A percentile compares a stretch with the other conserved stretches of the same genome.
Evolutionary conservation across 2,797 vertebrate genomes (phyloP).

Genomic region (Falco cherrug): DNA sequence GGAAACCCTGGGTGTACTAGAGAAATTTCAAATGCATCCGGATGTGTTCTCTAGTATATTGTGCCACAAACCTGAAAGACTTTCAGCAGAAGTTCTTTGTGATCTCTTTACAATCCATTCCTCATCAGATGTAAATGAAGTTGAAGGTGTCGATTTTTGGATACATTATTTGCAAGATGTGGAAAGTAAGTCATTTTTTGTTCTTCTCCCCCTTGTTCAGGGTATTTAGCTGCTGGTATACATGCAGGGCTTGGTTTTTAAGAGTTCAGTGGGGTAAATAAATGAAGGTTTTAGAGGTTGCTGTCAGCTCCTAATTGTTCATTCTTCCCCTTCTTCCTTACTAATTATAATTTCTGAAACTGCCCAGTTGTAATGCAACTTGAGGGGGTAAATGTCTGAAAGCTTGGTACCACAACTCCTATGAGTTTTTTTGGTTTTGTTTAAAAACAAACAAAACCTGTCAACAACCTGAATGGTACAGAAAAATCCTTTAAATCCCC

Average conservation of each 20-base stretch:
- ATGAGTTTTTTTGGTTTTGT: not conserved
- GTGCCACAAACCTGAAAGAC: slow-evolving; percentile 76
- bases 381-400: not conserved
- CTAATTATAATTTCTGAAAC: not conserved
- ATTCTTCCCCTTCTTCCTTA: not conserved
- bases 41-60: slow-evolving; percentile 81
- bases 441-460: not conserved
- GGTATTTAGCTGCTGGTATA: not conserved
- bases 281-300: not conserved
- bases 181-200: slow-evolving; percentile 80
- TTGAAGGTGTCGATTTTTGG: slow-evolving; percentile 80
- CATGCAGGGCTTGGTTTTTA: not conserved
- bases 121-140: slow-evolving; percentile 74
- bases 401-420: not conserved
- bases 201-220: not conserved
- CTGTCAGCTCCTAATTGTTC: not conserved
- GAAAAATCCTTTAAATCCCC: not conserved
- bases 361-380: not conserved
- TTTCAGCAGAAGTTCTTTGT: slow-evolving; percentile 79
- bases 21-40: slow-evolving; percentile 87
- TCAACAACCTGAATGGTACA: not conserved
- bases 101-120: slow-evolving; percentile 79
- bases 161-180: slow-evolving; percentile 85
- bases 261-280: not conserved
- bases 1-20: slow-evolving; percentile 87